phyloP scores from a whole-genome alignment of 2,797 vertebrate species.

The Hemibagrus guttatus region DNA sequence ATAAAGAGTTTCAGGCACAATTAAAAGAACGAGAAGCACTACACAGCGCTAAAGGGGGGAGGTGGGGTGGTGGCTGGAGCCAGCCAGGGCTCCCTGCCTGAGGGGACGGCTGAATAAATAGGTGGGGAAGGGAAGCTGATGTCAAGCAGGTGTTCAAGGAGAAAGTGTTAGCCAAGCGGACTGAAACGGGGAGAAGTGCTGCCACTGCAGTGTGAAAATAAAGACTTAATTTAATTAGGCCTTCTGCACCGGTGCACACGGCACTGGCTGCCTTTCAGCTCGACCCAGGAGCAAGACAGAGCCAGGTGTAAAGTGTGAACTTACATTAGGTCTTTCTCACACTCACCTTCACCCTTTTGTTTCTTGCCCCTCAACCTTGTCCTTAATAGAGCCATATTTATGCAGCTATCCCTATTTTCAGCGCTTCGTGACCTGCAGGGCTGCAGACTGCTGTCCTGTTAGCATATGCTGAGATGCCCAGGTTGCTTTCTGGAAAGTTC shows the following conservation, averaged over 20 bases:
- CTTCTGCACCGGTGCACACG: conserved; percentile 75
- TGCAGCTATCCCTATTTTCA: conserved; percentile 68
- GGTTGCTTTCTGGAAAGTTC: conserved; percentile 30
- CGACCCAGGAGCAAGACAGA: conserved; percentile 32
- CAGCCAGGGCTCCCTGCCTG: conserved; percentile 67
- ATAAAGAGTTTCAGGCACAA: conserved; percentile 48
- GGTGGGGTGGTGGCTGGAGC: conserved; percentile 53
- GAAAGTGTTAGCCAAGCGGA: conserved; percentile 82
- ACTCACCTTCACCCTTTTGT: conserved; percentile 21
- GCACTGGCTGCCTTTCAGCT: conserved; percentile 58
- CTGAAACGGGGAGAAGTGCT: conserved; percentile 73
- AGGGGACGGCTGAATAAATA: conserved; percentile 78
- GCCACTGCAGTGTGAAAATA: conserved; percentile 82
- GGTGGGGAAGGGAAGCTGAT: conserved; percentile 76
- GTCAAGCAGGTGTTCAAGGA: conserved; percentile 85
- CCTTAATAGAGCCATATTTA: conserved; percentile 8
- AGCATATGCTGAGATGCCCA: conserved; percentile 69
- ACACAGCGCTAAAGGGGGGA: conserved; percentile 33
- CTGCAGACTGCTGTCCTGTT: conserved; percentile 71
- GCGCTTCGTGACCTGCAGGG: conserved; percentile 62
- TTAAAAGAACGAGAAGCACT: conserved; percentile 46
- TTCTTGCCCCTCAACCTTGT: conserved; percentile 19
- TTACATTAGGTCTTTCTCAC: conserved; percentile 9
- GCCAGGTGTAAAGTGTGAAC: conserved; percentile 15
- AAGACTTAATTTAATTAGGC: conserved; percentile 84